Evolutionary conservation across 2,113 vertebrate species (phyloP).

Genomic region (Anolis carolinensis): DNA sequence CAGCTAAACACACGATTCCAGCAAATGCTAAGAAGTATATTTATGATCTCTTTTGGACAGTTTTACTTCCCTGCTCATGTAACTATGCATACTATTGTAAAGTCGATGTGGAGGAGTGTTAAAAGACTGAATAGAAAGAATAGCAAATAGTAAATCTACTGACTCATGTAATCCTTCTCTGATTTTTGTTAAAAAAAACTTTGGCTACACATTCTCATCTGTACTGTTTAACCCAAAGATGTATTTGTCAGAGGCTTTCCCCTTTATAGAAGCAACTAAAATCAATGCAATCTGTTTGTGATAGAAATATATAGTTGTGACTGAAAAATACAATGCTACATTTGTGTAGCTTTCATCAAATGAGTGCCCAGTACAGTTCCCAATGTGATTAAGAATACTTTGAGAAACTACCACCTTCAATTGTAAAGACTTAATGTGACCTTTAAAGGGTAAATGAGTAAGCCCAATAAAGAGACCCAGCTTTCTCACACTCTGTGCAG

Average conservation of each 20-base stretch:
- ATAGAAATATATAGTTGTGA: slow-evolving; percentile 49
- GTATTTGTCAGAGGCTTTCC: slow-evolving; percentile 55
- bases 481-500: background rate
- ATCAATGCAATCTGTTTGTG: slow-evolving; percentile 61
- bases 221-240: slow-evolving; percentile 57
- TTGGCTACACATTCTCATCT: slow-evolving; percentile 60
- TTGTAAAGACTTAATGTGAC: slow-evolving; percentile 62
- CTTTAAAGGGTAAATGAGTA: slow-evolving; percentile 58
- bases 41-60: slow-evolving; percentile 69
- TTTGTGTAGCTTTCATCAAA: slow-evolving; percentile 65
- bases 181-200: slow-evolving; percentile 47
- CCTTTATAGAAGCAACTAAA: slow-evolving; percentile 49
- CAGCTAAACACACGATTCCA: slow-evolving; percentile 51
- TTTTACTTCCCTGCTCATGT: slow-evolving; percentile 63
- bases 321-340: slow-evolving; percentile 62
- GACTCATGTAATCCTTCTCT: slow-evolving; percentile 42
- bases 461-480: slow-evolving; percentile 71
- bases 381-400: slow-evolving; percentile 64
- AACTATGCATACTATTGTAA: slow-evolving; percentile 68
- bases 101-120: slow-evolving; percentile 74
- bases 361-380: slow-evolving; percentile 42
- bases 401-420: slow-evolving; percentile 64
- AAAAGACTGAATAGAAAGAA: slow-evolving; percentile 74
- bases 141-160: slow-evolving; percentile 76
- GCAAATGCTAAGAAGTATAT: slow-evolving; percentile 58